Evolutionary conservation across 2,888 invertebrate species (phyloP), one percentile per base, ranked within the genome.

Genomic region (Thelaira solivaga): DNA sequence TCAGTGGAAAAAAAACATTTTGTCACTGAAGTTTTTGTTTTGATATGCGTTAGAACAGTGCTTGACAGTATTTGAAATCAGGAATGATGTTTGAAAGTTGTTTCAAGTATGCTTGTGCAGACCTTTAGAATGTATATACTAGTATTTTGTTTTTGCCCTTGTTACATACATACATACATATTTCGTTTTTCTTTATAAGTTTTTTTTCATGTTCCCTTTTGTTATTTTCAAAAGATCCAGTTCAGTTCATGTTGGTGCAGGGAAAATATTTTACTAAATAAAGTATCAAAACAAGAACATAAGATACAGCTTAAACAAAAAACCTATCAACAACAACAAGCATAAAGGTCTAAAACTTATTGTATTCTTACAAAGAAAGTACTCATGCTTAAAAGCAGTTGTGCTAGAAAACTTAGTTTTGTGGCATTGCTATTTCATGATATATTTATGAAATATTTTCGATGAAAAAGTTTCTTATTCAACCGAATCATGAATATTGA

Each of bases 301-400:
- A 39, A 59, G 59, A 13, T 18, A 68, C 61, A 68, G 20, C 64
- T 41, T 2, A 43, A 57, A 39, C 47, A 47, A 31, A 47, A 31
- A 74, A 41, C 29, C 5, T 34, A 55, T 47, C 47, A 62, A 39
- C 29, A 10, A n/a, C n/a, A 53, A 53, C 26, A 55, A 53, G 13
- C 64, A 49, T 29, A 79, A 75, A 75, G 75, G 79, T 69, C 65
- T 71, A 65, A 64, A 53, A n/a, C n/a, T n/a, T n/a, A n/a, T 72
- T 72, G 55, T 57, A 68, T 77, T 62, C 55, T 71, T 67, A 69
- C 53, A 67, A 55, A 47, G 39, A 59, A 41, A 29, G 5, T 18
- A 61, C 24, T 41, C 3, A 26, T 18, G 36, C 10, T 39, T 2
- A 34, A 7, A 4, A 22, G 36, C 74, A 74, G 43, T 59, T 10